Base-by-base conservation (phyloP, 2,113 vertebrate genomes). In the Xenopus laevis region DNA sequence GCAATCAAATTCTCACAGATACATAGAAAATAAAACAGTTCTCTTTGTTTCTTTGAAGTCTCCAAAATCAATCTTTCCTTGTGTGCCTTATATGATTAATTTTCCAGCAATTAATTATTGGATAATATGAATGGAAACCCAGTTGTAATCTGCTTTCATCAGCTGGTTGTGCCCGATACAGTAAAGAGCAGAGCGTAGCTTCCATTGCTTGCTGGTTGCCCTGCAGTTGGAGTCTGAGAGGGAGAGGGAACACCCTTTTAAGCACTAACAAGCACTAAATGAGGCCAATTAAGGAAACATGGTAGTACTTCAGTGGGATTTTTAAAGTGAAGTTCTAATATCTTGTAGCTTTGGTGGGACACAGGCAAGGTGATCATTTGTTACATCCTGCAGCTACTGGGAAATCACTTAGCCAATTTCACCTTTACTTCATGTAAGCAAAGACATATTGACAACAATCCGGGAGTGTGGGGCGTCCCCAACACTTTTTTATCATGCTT, bases 241-340 rank as follows among this genome's bases (percentile, higher is more conserved):
- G 64, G 68, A 75, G 79, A 82, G 79, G 78, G 71, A 85, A 80
- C 71, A 72, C 76, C 71, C 81, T 82, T 84, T 79, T 27, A 4
- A n/a, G n/a, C n/a, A n/a, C n/a, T n/a, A n/a, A n/a, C 71, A 78
- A 80, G 79, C 72, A 64, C 67, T 82, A 85, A 83, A 85, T 79
- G 71, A 86, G 80, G 78, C 73, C 84, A 84, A 85, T 86, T 86
- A 87, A 71, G 79, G 79, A 78, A 84, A 79, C 82, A 83, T 80
- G 79, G 79, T 79, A 78, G 40, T 80, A 82, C 78, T 82, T 79
- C 79, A 82, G 72, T 81, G 81, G 82, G 83, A 84, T 82, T 84
- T 84, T 59, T 84, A 81, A 82, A 84, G 80, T 63, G 53, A 64
- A 80, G 68, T 76, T 78, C 47, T 83, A 81, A 84, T 83, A 80